Conservation (phyloP, 2,797 vertebrate species). For the Amblyopsis hoosieri region DNA sequence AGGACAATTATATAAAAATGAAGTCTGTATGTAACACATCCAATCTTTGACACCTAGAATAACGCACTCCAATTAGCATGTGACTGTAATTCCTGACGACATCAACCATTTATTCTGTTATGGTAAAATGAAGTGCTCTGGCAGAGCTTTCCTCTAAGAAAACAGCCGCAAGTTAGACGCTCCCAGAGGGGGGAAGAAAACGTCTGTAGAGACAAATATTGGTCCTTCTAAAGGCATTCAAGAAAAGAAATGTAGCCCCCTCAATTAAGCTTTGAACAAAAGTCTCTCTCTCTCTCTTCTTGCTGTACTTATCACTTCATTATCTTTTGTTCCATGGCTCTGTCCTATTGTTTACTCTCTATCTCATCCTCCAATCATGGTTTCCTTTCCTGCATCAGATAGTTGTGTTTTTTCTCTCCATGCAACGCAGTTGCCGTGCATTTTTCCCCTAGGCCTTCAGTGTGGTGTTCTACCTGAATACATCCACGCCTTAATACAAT, state of each 20-base stretch:
- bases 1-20: slow-evolving; percentile 14
- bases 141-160: slow-evolving; percentile 57
- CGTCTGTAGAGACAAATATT: slow-evolving; percentile 30
- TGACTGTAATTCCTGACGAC: slow-evolving; percentile 64
- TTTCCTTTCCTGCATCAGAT: too few relatives aligned
- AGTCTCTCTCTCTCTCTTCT: not conserved
- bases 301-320: not conserved
- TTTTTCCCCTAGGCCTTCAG: too few relatives aligned
- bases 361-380: too few relatives aligned
- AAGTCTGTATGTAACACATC: slow-evolving; percentile 55
- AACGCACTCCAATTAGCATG: slow-evolving; percentile 64
- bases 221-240: slow-evolving; percentile 47
- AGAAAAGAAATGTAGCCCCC: slow-evolving; percentile 33
- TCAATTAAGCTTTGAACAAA: not conserved
- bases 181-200: slow-evolving; percentile 42
- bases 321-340: slow-evolving; percentile 1
- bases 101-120: slow-evolving; percentile 68
- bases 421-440: too few relatives aligned
- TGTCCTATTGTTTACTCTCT: not conserved
- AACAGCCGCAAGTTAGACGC: slow-evolving; percentile 62
- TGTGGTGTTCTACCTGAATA: too few relatives aligned
- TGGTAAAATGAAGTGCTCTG: slow-evolving; percentile 68
- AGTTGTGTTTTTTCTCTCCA: too few relatives aligned
- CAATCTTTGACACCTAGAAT: slow-evolving; percentile 62
- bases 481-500: too few relatives aligned